These are phyloP conservation scores for Morinoia aosen DNA, from an alignment of 2,888 invertebrate genomes.

Conservation along the genomic window DNA sequence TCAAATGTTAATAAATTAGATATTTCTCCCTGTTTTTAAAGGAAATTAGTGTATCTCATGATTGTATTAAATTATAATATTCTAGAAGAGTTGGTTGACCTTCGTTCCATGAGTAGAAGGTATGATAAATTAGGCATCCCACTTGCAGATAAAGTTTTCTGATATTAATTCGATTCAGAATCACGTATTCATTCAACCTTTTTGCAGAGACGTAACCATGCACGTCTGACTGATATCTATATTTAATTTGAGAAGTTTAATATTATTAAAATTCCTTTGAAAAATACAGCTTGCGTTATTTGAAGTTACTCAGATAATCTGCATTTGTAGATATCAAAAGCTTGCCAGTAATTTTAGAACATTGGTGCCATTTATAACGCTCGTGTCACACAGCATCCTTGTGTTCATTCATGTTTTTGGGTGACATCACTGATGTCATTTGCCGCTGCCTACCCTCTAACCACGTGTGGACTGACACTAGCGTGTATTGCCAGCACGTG, in stretches of 20 bases:
- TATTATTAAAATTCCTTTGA: background rate
- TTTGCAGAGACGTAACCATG: background rate
- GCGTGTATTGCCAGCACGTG: slow-evolving; percentile 76
- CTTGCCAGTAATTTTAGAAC: background rate
- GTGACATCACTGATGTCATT: background rate
- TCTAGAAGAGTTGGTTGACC: background rate
- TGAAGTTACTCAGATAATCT: background rate
- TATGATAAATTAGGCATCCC: background rate
- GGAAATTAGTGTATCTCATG: background rate
- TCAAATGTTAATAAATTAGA: background rate
- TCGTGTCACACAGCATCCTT: background rate
- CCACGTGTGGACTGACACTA: background rate
- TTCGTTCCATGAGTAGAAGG: background rate
- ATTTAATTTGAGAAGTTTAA: background rate
- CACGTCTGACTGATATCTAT: too few relatives aligned
- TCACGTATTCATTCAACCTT: background rate
- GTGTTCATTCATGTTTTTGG: background rate
- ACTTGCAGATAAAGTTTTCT: background rate
- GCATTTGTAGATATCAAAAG: background rate
- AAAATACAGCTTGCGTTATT: background rate
- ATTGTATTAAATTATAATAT: background rate
- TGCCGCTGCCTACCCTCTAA: background rate
- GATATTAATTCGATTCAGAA: background rate
- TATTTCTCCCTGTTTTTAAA: background rate
- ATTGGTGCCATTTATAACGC: background rate